phyloP scores from a whole-genome alignment of 2,113 vertebrate species.

The Pampusana beccarii region DNA sequence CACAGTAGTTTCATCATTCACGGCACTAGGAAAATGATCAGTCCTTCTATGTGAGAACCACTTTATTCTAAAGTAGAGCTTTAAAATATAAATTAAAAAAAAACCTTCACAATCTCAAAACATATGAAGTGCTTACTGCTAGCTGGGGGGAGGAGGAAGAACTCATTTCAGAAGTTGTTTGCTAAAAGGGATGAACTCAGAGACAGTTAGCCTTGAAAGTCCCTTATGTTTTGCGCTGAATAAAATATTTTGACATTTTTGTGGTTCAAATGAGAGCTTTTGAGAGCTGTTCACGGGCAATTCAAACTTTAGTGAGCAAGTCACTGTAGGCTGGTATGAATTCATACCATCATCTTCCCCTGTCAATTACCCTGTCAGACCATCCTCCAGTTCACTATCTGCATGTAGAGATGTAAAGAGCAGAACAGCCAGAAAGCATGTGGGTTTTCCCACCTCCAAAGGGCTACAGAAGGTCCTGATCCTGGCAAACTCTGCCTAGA shows the following conservation, averaged over 20 bases:
- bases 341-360: background rate
- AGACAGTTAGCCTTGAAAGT: conserved; percentile 47
- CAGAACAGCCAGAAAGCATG: background rate
- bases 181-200: conserved; percentile 49
- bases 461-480: background rate
- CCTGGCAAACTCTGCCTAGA: background rate
- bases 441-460: background rate
- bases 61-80: background rate
- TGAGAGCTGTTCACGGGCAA: conserved; percentile 28
- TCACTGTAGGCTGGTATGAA: conserved; percentile 4
- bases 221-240: conserved; percentile 11
- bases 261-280: conserved; percentile 14
- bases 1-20: background rate
- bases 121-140: background rate
- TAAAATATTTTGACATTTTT: conserved; percentile 73
- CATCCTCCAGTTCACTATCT: conserved; percentile 17
- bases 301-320: conserved; percentile 32
- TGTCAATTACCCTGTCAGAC: conserved; percentile 3
- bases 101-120: background rate
- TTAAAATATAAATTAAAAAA: background rate
- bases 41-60: background rate
- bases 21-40: background rate
- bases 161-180: conserved; percentile 33
- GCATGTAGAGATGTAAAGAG: background rate
- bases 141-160: background rate